Percentiles rank a stretch among this genome's conserved stretches.
Evolutionary conservation across 1,140 invertebrate species (phyloP).

Genomic region (Procambarus clarkii): DNA sequence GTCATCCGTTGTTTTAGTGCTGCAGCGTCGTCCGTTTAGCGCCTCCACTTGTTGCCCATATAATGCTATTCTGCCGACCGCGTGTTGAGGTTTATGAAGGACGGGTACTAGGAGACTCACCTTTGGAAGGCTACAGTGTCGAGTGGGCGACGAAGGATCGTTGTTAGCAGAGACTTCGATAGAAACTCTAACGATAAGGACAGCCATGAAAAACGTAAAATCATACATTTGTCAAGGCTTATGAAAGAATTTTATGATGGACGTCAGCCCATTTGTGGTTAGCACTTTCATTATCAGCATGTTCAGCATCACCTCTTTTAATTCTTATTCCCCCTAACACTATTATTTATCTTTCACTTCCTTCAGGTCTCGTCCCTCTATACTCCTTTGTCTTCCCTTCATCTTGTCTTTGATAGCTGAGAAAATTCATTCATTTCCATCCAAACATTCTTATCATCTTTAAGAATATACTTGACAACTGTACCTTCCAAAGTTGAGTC

Average conservation of each 20-base stretch:
- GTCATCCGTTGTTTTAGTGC: constrained; percentile 42
- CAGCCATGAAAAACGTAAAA: not conserved
- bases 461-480: constrained; percentile 28
- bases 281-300: constrained; percentile 4
- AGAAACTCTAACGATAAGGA: not conserved
- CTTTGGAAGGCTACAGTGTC: constrained; percentile 46
- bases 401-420: not conserved
- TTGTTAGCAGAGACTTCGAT: too few relatives aligned
- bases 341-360: too few relatives aligned
- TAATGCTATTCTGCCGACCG: constrained; percentile 65
- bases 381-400: not conserved
- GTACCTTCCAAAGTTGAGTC: constrained; percentile 68
- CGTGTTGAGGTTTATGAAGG: constrained; percentile 63
- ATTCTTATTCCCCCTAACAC: not conserved
- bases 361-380: too few relatives aligned
- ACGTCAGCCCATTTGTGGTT: not conserved
- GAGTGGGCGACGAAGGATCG: not conserved
- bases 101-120: constrained; percentile 62
- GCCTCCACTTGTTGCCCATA: constrained; percentile 60
- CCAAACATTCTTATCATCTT: constrained; percentile 33
- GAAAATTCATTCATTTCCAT: constrained; percentile 49
- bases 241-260: constrained; percentile 11
- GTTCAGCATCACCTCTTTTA: not conserved
- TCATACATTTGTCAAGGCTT: not conserved
- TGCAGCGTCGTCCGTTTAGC: constrained; percentile 34